Conservation (phyloP, 2,113 vertebrate genomes). For the Ovis canadensis region DNA sequence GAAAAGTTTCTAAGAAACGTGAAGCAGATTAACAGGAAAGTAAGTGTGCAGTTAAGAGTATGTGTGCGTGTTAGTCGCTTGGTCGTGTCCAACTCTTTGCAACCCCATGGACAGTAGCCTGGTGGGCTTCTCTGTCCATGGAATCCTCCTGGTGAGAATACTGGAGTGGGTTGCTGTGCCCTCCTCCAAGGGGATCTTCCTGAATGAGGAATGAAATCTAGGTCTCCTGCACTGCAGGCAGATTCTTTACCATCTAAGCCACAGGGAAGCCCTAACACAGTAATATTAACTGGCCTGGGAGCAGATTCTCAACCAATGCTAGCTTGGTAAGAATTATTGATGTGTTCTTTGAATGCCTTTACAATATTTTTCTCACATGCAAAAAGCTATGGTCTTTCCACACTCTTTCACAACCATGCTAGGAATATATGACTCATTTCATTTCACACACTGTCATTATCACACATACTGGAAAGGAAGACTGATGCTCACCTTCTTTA, state of each 20-base stretch:
- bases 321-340: neutral
- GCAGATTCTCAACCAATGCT: neutral
- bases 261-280: neutral
- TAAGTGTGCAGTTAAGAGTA: neutral
- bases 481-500: neutral
- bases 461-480: neutral
- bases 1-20: neutral
- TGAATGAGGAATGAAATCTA: neutral
- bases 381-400: neutral
- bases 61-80: neutral
- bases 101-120: neutral
- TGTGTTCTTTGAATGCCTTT: neutral
- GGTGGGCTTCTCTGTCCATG: neutral
- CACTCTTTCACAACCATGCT: neutral
- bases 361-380: slow-evolving; percentile 2
- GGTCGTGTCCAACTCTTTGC: neutral
- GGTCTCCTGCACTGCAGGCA: neutral
- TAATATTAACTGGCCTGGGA: neutral
- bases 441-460: neutral
- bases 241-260: neutral
- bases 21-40: slow-evolving; percentile 20
- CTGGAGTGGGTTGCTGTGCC: neutral
- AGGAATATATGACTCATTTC: neutral
- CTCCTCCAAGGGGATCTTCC: neutral
- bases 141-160: neutral